phyloP scores from a whole-genome alignment of 64 coral and sea anemone species.

The Acropora tenuis region DNA sequence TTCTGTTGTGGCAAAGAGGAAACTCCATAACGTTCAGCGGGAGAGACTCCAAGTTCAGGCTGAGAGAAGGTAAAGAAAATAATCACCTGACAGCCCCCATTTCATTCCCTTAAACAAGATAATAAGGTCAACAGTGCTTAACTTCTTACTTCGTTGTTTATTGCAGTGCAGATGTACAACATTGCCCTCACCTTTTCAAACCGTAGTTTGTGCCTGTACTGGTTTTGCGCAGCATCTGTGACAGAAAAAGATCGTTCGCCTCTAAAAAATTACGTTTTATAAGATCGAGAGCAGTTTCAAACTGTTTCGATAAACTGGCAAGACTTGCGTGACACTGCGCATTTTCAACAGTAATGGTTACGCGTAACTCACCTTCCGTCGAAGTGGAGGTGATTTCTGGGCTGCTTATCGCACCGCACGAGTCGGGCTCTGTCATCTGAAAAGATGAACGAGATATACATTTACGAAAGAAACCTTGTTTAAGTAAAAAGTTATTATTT shows the following conservation, averaged over 20 bases:
- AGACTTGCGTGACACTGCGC: no score
- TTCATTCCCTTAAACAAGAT: no score
- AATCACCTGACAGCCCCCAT: no score
- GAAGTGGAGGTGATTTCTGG: constrained; percentile 16
- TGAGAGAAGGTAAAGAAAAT: neutral
- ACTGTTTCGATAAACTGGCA: no score
- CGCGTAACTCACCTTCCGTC: neutral
- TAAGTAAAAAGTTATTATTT: no score
- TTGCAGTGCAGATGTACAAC: no score
- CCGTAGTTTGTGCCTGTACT: neutral
- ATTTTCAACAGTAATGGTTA: no score
- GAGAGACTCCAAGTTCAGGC: constrained; percentile 68
- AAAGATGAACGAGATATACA: neutral
- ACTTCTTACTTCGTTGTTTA: no score
- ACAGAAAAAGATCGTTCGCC: neutral
- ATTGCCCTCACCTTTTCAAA: constrained; percentile 33
- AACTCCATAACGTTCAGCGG: constrained; percentile 31
- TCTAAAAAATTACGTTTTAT: neutral
- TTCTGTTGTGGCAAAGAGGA: neutral
- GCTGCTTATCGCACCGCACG: neutral
- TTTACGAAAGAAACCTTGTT: neutral
- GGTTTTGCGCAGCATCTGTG: neutral
- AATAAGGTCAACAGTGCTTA: no score
- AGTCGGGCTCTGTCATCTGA: constrained; percentile 26
- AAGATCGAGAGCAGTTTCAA: neutral